A percentile compares a stretch with the other conserved stretches of the same genome.
Conservation (phyloP, 2,888 invertebrate species). For the Xestoiulus laeticollis region DNA sequence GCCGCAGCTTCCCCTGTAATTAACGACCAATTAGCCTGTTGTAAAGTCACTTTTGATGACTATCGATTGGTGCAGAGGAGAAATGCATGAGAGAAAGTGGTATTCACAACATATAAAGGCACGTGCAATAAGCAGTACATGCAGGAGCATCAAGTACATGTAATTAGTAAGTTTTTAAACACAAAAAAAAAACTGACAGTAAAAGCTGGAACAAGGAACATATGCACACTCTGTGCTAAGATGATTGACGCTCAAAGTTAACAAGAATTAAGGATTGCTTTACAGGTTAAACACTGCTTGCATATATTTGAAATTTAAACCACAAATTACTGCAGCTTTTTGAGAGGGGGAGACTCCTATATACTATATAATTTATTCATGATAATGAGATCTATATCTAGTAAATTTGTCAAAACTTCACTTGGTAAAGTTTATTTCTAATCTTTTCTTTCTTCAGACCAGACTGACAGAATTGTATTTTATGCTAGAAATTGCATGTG, state of each 20-base stretch:
- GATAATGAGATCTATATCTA: background rate
- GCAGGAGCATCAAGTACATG: background rate
- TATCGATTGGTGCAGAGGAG: conserved; percentile 45
- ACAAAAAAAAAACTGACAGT: background rate
- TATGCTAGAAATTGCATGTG: too few species aligned
- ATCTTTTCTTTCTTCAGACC: too few species aligned
- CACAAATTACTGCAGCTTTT: background rate
- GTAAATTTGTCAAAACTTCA: background rate
- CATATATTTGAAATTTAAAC: background rate
- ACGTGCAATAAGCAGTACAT: background rate
- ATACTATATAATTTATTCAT: background rate
- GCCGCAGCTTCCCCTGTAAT: conserved; percentile 50
- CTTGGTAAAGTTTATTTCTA: background rate
- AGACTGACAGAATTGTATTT: too few species aligned
- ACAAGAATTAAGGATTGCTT: background rate
- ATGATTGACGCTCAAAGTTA: conserved; percentile 3
- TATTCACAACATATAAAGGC: background rate
- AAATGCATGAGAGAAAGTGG: background rate
- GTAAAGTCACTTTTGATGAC: conserved; percentile 52
- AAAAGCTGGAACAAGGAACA: background rate
- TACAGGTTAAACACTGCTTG: background rate
- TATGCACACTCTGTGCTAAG: background rate
- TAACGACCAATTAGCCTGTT: conserved; percentile 51
- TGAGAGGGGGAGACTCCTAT: background rate
- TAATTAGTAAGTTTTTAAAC: background rate